Evolutionary conservation across 2,888 invertebrate species (phyloP).

Genomic region (Clusia tigrina): DNA sequence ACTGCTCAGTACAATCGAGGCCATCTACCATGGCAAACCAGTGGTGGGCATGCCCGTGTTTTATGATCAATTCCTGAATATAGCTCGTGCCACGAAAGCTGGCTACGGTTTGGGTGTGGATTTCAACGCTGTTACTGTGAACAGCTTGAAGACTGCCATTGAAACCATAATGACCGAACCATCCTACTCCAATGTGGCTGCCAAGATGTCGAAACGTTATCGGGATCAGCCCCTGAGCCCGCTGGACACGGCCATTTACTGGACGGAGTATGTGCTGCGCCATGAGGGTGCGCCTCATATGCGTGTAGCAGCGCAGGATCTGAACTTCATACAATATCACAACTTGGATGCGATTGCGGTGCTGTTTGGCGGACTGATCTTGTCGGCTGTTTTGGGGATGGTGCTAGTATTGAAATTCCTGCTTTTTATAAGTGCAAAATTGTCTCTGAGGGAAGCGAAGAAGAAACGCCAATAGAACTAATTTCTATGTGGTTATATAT

Average conservation of each 20-base stretch:
- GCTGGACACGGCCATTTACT: slow-evolving; percentile 54
- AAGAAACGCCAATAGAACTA: not conserved
- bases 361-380: slow-evolving; percentile 43
- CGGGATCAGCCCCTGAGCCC: slow-evolving; percentile 57
- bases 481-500: too few relatives aligned
- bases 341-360: slow-evolving; percentile 56
- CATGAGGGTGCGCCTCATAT: slow-evolving; percentile 61
- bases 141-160: slow-evolving; percentile 52
- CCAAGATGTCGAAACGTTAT: slow-evolving; percentile 48
- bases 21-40: slow-evolving; percentile 65
- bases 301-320: slow-evolving; percentile 53
- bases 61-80: slow-evolving; percentile 66
- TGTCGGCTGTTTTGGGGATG: slow-evolving; percentile 19
- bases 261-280: slow-evolving; percentile 58
- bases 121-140: slow-evolving; percentile 49
- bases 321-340: slow-evolving; percentile 55
- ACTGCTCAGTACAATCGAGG: slow-evolving; percentile 64
- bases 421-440: not conserved
- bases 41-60: slow-evolving; percentile 66
- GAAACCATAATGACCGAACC: slow-evolving; percentile 42
- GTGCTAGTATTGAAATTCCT: slow-evolving; percentile 28
- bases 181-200: slow-evolving; percentile 37
- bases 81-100: slow-evolving; percentile 58
- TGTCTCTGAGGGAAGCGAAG: not conserved
- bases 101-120: slow-evolving; percentile 64